Base-by-base conservation (phyloP, 2,888 invertebrate genomes). In the Torymus texanus region DNA sequence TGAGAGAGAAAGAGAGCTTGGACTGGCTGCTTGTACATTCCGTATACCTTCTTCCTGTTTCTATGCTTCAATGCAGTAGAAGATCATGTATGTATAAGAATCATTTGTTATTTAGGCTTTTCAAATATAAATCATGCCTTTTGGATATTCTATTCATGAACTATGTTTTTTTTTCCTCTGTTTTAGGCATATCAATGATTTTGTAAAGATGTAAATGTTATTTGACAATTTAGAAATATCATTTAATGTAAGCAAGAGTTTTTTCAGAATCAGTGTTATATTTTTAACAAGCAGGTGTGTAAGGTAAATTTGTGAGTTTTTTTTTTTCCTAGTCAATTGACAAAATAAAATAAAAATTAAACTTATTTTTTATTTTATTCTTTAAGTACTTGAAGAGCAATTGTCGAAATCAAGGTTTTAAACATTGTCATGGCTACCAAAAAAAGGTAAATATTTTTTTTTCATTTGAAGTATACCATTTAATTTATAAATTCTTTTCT, bases 401-500 rank as follows among this genome's bases (percentile, higher is more conserved):
- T 21, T 16, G 11, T 55, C 61, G 58, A 21, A 56, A 55, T 18
- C 16, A 3, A 72, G 21, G 11, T 14, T 61, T 29, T 13, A 13
- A 55, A 29, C 16, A 16, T 68, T 18, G 59, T 18, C 51, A 80
- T 80, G 79, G 72, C 79, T 62, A 21, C 75, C 29, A 76, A 73
- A 58, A 61, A 76, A n/a, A 66, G 79, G 79, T 80, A 73, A 72
- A 51, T 56, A 10, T 63, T 70, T 68, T 71, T 18, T 55, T 56
- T 56, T 24, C 8, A 56, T 62, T 14, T 24, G 41, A 41, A 41
- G 41, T 41, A 5, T 8, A 41, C 41, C 8, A 0, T 41, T 8
- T 41, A 41, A 41, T 8, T 41, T 41, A 41, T 41, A 41, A 41
- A 41, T 41, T 41, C 10, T 41, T 41, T 41, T 41, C 8, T 41